Conservation (phyloP, 2,888 invertebrate genomes). For the Agrochola lychnidis region DNA sequence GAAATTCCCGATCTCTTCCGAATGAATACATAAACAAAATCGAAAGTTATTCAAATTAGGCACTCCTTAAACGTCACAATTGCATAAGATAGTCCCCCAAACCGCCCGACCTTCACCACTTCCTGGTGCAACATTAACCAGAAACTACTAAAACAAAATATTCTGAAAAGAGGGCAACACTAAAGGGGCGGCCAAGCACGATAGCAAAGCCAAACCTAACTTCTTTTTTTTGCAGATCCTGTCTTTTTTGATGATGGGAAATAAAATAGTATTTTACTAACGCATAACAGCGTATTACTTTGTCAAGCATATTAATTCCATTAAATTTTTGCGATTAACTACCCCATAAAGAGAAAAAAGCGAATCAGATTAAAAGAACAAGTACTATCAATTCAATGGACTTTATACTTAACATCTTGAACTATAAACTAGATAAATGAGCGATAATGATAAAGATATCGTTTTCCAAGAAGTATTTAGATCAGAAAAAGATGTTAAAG, state of each 20-base stretch:
- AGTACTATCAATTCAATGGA: constrained; percentile 31
- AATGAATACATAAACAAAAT: background rate
- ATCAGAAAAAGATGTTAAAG: constrained; percentile 12
- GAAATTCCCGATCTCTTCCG: background rate
- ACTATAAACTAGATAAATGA: constrained; percentile 40
- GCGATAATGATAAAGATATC: constrained; percentile 32
- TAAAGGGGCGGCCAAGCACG: too few species aligned
- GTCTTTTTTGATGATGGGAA: constrained; percentile 1
- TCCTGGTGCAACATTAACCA: background rate
- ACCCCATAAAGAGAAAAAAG: constrained; percentile 1
- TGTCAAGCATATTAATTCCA: constrained; percentile 12
- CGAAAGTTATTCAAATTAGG: background rate
- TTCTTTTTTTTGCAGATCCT: background rate
- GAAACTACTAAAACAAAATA: background rate
- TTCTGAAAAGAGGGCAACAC: background rate
- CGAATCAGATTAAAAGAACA: constrained; percentile 30
- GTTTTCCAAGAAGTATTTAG: constrained; percentile 32
- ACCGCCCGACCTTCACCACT: too few species aligned
- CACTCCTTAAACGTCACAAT: background rate
- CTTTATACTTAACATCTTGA: constrained; percentile 37
- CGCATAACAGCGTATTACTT: background rate
- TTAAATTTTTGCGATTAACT: constrained; percentile 19
- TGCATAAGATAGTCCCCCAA: background rate
- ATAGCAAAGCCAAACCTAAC: background rate
- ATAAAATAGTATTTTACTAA: background rate